Evolutionary conservation across 2,888 invertebrate species (phyloP), one percentile per base, ranked within the genome.

Genomic region (Andrena praecox): DNA sequence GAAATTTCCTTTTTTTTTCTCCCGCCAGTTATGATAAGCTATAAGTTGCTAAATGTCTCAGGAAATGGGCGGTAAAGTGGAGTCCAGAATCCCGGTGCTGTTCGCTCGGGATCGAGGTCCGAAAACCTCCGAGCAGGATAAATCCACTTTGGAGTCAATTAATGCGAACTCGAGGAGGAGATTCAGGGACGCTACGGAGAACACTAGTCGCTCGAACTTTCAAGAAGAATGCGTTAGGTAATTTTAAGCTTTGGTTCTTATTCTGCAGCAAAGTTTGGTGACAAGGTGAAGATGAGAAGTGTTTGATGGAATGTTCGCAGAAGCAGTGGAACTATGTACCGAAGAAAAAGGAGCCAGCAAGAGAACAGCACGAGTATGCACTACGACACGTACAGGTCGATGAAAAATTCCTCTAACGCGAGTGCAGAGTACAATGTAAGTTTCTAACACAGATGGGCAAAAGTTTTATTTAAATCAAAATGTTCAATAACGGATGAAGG

Each of bases 81-180:
- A 90, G 54, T 90, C 90, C 6, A 85, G 81, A 75, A 90, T 90
- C 31, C 90, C 90, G 0, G 62, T 90, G 60, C 56, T 89, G 0
- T 80, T 73, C 31, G 50, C 74, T 10, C 83, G 88, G 6, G 89
- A 89, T 16, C 84, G 83, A 60, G 67, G 20, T 24, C 10, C 50
- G 62, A 87, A 80, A 35, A 29, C 33, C 16, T 42, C 24, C n/a
- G 71, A 42, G 2, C 74, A 79, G 27, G 82, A 81, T 16, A 81
- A 64, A 35, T 77, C 75, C 7, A 10, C 16, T 64, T 60, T 74
- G 6, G 82, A 85, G 24, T 10, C 67, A 42, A 27, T 66, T 4
- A 77, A 68, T 24, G 31, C 52, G 35, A 79, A 77, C 29, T 75
- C 73, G 12, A 81, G 76, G 27, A 85, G 74, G 27, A 80, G 72